Evolutionary conservation across 2,888 invertebrate species (phyloP).

Genomic region (Lasioglossum pauxillum): DNA sequence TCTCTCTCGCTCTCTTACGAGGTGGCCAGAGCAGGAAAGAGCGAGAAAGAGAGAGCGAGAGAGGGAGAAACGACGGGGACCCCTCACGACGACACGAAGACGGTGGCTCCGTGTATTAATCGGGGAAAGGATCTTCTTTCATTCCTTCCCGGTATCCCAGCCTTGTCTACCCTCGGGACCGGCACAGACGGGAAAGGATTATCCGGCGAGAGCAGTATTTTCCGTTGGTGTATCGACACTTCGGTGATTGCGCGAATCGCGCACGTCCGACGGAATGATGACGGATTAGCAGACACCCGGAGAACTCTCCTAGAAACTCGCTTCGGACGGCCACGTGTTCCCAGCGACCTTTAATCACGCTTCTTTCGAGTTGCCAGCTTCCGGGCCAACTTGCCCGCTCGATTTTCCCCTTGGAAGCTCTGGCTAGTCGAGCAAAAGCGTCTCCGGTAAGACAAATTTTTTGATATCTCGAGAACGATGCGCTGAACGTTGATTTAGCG

Average conservation of each 20-base stretch:
- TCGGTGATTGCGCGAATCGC: slow-evolving; percentile 66
- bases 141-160: slow-evolving; percentile 60
- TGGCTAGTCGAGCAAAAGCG: background rate
- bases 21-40: slow-evolving; percentile 38
- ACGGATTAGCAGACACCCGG: slow-evolving; percentile 29
- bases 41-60: background rate
- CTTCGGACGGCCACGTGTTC: background rate
- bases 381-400: background rate
- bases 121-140: slow-evolving; percentile 71
- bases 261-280: slow-evolving; percentile 39
- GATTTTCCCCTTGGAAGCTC: background rate
- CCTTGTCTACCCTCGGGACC: slow-evolving; percentile 34
- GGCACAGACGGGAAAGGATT: slow-evolving; percentile 67
- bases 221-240: slow-evolving; percentile 67
- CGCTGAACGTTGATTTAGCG: background rate
- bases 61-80: slow-evolving; percentile 13
- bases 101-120: slow-evolving; percentile 68
- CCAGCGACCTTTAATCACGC: background rate
- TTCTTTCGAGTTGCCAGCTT: background rate
- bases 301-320: background rate
- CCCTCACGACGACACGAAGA: slow-evolving; percentile 65
- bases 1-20: slow-evolving; percentile 65
- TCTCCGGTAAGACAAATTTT: background rate
- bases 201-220: slow-evolving; percentile 63
- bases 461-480: background rate